Percentiles rank a stretch among this genome's conserved stretches.
phyloP scores from a whole-genome alignment of 2,113 vertebrate genomes.

The Falcunculus frontatus region DNA sequence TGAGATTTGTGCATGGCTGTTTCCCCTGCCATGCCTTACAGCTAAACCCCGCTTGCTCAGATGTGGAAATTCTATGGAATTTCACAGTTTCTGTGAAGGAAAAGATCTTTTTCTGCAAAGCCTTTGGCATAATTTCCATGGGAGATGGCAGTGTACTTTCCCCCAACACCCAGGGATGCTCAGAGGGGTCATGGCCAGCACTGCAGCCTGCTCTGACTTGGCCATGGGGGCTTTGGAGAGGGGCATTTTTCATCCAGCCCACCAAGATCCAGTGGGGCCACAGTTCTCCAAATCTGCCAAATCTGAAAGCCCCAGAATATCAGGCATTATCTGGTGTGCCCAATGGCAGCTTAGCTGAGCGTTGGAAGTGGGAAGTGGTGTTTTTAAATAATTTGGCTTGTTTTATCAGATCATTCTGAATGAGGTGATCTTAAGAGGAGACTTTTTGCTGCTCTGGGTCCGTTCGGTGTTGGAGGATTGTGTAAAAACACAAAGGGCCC shows the following conservation, averaged over 20 bases:
- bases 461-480: accelerated
- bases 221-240: accelerated
- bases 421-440: neutral
- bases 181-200: accelerated
- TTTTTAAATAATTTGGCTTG: neutral
- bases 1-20: neutral
- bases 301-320: neutral
- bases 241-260: neutral
- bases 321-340: neutral
- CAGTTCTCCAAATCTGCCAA: neutral
- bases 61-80: neutral
- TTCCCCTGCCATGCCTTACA: neutral
- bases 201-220: neutral
- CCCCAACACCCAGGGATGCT: neutral
- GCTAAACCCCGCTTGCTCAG: neutral
- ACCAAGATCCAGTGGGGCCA: neutral
- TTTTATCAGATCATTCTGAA: neutral
- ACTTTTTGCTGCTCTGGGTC: neutral
- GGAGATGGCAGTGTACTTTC: neutral
- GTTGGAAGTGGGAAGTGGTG: neutral
- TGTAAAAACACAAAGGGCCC: neutral
- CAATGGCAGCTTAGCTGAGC: neutral
- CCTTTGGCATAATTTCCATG: neutral
- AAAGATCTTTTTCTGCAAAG: neutral
- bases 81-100: neutral